These are phyloP conservation scores for Holothuria glaberrima DNA, from an alignment of 35 echinoderm and acorn worm species.

Conservation along the genomic window DNA sequence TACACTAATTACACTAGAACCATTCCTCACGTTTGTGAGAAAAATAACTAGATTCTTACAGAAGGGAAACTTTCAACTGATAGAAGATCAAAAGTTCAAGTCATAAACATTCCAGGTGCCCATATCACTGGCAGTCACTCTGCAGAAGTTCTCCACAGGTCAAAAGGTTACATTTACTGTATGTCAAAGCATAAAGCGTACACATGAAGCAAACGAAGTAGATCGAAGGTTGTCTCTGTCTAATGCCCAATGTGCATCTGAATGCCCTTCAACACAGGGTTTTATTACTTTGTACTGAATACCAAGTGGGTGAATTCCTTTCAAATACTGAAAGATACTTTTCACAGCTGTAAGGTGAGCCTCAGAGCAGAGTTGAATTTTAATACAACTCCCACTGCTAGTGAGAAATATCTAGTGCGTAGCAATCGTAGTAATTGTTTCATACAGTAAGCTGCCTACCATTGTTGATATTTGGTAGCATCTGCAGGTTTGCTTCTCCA, in stretches of 20 bases:
- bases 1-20: too few relatives aligned
- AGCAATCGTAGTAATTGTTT: not conserved
- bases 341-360: not conserved
- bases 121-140: too few relatives aligned
- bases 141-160: too few relatives aligned
- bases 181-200: too few relatives aligned
- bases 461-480: not conserved
- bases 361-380: constrained; percentile 19
- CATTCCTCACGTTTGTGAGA: too few relatives aligned
- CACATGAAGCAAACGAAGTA: not conserved
- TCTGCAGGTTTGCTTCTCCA: constrained; percentile 27
- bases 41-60: too few relatives aligned
- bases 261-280: not conserved
- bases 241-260: constrained; percentile 3
- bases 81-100: too few relatives aligned
- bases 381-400: constrained; percentile 3
- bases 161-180: too few relatives aligned
- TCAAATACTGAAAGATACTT: not conserved
- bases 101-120: too few relatives aligned
- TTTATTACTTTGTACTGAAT: constrained; percentile 13
- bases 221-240: not conserved
- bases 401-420: constrained; percentile 23
- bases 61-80: too few relatives aligned
- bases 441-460: constrained; percentile 14
- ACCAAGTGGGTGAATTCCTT: not conserved